A percentile compares a stretch with the other conserved stretches of the same genome.
phyloP scores from a whole-genome alignment of 1,140 invertebrate genomes.

The Trachymyrmex cornetzi region DNA sequence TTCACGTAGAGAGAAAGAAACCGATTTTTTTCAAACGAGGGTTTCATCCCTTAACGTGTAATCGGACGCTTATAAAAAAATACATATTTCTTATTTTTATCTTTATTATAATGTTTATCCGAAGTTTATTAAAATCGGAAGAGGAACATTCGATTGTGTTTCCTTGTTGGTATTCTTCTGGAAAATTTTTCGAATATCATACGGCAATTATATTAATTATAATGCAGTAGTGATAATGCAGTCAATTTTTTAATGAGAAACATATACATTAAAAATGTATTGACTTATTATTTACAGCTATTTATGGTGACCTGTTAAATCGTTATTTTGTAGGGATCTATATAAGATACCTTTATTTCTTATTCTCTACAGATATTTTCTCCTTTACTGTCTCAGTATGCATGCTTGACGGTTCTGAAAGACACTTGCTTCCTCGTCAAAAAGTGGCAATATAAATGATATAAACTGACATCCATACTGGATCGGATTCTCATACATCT shows the following conservation, averaged over 20 bases:
- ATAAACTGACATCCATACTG: constrained; percentile 3
- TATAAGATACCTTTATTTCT: not conserved
- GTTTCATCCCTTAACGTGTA: no score
- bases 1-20: no score
- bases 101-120: no score
- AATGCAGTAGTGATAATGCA: not conserved
- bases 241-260: not conserved
- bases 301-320: not conserved
- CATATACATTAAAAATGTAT: not conserved
- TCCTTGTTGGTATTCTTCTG: not conserved
- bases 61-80: no score
- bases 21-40: no score
- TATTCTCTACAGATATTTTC: not conserved
- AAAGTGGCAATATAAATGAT: not conserved
- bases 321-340: not conserved
- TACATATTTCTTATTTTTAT: no score
- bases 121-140: no score
- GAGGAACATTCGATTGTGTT: no score
- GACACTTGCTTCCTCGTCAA: not conserved
- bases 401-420: not conserved
- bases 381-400: not conserved
- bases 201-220: not conserved
- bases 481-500: constrained; percentile 25
- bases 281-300: not conserved
- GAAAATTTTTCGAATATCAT: not conserved